phyloP scores from a whole-genome alignment of 2,797 vertebrate species.

The Erethizon dorsatum region DNA sequence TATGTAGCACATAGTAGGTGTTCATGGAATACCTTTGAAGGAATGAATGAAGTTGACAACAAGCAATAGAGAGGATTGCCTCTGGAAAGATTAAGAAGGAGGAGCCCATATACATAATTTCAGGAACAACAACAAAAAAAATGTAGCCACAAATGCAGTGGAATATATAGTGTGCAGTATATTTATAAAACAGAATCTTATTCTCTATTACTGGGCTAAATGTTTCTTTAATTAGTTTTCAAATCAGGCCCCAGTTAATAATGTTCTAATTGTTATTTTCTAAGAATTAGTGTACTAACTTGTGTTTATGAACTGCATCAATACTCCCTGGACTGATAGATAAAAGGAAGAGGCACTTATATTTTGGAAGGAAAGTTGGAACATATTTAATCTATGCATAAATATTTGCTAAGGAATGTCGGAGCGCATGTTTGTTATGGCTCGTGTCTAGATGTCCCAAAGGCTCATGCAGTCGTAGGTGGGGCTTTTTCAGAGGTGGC shows the following conservation, averaged over 20 bases:
- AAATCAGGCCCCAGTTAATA: background rate
- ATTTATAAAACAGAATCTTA: background rate
- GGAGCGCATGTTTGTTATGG: background rate
- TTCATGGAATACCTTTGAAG: background rate
- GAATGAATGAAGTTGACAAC: background rate
- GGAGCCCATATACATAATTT: background rate
- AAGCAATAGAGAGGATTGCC: background rate
- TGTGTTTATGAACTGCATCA: background rate
- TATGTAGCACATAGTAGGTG: background rate
- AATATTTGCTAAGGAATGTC: background rate
- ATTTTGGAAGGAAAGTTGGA: background rate
- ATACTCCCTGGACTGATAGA: background rate
- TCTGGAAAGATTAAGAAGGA: background rate
- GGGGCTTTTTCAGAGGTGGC: background rate
- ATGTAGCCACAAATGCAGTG: background rate
- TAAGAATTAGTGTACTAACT: background rate
- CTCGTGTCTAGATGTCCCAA: background rate
- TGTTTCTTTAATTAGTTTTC: conserved; percentile 33
- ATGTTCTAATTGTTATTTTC: background rate
- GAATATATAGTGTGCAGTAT: background rate
- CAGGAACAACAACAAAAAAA: background rate
- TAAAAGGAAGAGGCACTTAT: background rate
- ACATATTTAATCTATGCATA: background rate
- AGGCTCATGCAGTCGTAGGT: background rate
- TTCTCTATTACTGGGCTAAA: background rate